These are phyloP conservation scores for Glossophaga mutica DNA, from an alignment of 2,797 vertebrate genomes.

Conservation along the genomic window DNA sequence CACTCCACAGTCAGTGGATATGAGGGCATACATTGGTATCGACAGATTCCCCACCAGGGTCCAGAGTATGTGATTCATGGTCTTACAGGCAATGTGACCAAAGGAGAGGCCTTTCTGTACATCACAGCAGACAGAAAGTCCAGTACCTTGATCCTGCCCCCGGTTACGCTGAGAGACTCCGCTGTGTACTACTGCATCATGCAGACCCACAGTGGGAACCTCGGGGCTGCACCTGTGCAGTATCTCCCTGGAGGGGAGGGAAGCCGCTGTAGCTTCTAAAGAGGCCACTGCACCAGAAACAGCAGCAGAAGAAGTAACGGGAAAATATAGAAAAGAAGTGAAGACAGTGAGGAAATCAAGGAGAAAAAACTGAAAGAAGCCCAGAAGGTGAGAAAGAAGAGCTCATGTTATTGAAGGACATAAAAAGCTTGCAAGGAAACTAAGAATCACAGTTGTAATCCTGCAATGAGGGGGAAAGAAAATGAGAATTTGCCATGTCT, in stretches of 20 bases:
- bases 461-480: not conserved
- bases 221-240: not conserved
- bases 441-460: not conserved
- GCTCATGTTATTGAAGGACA: not conserved
- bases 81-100: not conserved
- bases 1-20: not conserved
- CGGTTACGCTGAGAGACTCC: not conserved
- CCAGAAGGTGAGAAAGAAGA: not conserved
- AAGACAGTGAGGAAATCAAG: not conserved
- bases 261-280: not conserved
- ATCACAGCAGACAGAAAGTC: constrained; percentile 32
- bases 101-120: not conserved
- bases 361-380: not conserved
- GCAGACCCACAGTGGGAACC: constrained; percentile 25
- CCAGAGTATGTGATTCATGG: constrained; percentile 31
- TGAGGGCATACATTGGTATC: constrained; percentile 42
- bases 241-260: not conserved
- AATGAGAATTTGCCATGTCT: not conserved
- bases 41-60: not conserved
- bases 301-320: not conserved
- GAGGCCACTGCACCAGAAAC: not conserved
- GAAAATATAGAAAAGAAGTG: not conserved
- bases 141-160: constrained; percentile 25
- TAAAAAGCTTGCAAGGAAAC: not conserved
- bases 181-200: constrained; percentile 67